Base-by-base conservation (phyloP, 2,113 vertebrate species). In the Rhynchomys soricoides region DNA sequence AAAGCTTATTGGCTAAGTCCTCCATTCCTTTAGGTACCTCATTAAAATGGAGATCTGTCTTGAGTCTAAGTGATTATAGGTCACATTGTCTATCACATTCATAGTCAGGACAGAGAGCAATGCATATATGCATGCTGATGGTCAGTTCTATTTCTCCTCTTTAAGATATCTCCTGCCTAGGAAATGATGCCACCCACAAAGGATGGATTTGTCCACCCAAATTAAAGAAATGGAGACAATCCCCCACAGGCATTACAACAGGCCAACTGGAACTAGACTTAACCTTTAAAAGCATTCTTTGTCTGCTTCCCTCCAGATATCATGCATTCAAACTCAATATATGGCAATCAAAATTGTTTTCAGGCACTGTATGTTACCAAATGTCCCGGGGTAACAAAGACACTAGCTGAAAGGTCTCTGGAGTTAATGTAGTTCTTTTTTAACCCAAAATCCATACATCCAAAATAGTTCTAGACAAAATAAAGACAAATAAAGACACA, bases 381-480 rank as follows among this genome's bases (percentile, higher is more conserved):
- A 43, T n/a, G 21, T 59, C 16, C 9, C 52, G 40, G 29, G 43
- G 2, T 4, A 13, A 1, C 5, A 78, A 43, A 82, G 50, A 24
- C 45, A n/a, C 26, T 64, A 34, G 26, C 40, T 85, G 1, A 17
- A 64, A 64, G 26, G 21, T 62, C 78, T 11, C 45, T 55, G 40
- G 43, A 64, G 11, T 57, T 74, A 50, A 66, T 4, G 4, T 4
- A 2, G 26, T 17, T 68, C 66, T 86, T 83, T 85, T 86, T 91
- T 66, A 48, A 55, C 7, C 86, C 48, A 68, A 74, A 86, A 64
- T 83, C 34, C 16, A 2, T 57, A 26, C 13, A 55, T 45, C n/a
- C 40, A 75, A 68, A 95, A 85, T 94, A 31, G 8, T 73, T 85
- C 94, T 62, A 83, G 24, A 88, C 75, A 62, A 68, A 68, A 83